Base-by-base conservation (phyloP, 1,140 invertebrate species). In the Leptonema lineaticorne region DNA sequence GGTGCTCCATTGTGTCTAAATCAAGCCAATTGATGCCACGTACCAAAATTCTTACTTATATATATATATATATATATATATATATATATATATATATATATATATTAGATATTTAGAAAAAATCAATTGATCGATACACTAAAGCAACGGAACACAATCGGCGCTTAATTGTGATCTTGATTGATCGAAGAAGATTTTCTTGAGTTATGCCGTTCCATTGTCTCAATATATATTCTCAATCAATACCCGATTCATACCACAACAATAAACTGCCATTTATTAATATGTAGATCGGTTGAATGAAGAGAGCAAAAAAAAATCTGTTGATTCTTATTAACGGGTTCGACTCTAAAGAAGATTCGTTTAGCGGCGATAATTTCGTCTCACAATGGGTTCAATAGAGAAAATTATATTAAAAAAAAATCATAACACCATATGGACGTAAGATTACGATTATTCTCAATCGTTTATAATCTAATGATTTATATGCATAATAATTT, bases 101-200 rank as follows among this genome's bases (percentile, higher is more conserved):
- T n/a, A n/a, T n/a, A n/a, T n/a, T n/a, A n/a, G n/a, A n/a, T n/a
- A n/a, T n/a, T n/a, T n/a, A n/a, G 41, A 37, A 33, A 45, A 41
- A 62, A 62, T 45, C 59, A 45, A 62, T 62, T 45, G 29, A 45
- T 62, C 37, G 56, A 58, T 28, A 58, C n/a, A n/a, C n/a, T 58
- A 58, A 62, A 62, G 33, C 56, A 18, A n/a, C 22, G 30, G 33
- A 16, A 24, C 30, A 62, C 59, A 62, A 62, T 62, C 30, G 30
- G 56, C 16, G 8, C 30, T 53, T 45, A 33, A 62, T 62, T 62
- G 59, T 62, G 20, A 37, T 62, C 30, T 62, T 62, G 59, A 62
- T 62, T 62, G 24, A 62, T 62, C 30, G 37, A 33, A 33, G 22
- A 62, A 11, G 30, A 45, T 62, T 45, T 33, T 45, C 59, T 30